These are phyloP conservation scores for Chelonia mydas DNA, from an alignment of 2,797 vertebrate species.

Conservation along the genomic window DNA sequence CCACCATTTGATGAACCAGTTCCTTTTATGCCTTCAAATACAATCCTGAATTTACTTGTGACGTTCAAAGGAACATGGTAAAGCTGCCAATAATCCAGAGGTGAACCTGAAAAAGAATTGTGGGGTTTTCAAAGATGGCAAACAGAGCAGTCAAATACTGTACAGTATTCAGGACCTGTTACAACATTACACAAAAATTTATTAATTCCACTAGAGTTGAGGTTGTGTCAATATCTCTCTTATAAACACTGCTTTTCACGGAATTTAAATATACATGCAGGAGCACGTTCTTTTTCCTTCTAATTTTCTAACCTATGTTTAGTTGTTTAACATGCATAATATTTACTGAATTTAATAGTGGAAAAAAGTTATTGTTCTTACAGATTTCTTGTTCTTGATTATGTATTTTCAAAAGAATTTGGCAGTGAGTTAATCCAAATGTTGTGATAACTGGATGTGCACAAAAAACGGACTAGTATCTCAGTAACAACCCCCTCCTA, in stretches of 20 bases:
- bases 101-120: slow-evolving; percentile 74
- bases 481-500: background rate
- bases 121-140: background rate
- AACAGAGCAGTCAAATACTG: background rate
- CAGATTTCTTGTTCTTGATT: background rate
- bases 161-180: background rate
- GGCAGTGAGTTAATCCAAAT: background rate
- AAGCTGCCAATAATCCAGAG: slow-evolving; percentile 87
- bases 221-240: background rate
- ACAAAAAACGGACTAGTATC: background rate
- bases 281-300: background rate
- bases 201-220: background rate
- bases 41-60: slow-evolving; percentile 87
- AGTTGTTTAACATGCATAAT: background rate
- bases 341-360: background rate
- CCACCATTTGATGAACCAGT: slow-evolving; percentile 79
- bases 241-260: background rate
- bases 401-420: background rate
- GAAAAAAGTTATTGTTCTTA: background rate
- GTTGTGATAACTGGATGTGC: background rate
- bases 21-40: slow-evolving; percentile 85
- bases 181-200: background rate
- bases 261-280: background rate
- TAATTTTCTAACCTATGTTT: background rate
- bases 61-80: slow-evolving; percentile 84